Percentiles rank a stretch among this genome's conserved stretches.
phyloP scores from a whole-genome alignment of 1,140 invertebrate genomes.

The Pogonognathellus flavescens region DNA sequence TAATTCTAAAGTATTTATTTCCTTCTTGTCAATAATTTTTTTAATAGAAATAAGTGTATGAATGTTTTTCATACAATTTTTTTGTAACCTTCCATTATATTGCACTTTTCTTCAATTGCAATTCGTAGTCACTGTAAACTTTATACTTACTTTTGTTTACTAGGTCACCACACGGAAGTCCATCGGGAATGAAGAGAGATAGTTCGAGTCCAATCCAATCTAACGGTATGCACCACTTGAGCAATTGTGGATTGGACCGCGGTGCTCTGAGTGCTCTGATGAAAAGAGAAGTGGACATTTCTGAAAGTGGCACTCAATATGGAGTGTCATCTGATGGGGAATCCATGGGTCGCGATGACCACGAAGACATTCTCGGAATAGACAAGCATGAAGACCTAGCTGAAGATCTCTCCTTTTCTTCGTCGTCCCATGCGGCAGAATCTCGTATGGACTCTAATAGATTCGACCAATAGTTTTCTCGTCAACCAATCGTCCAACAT shows the following conservation, averaged over 20 bases:
- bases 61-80: too few relatives aligned
- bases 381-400: conserved; percentile 65
- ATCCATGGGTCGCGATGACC: conserved; percentile 60
- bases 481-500: conserved; percentile 39
- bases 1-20: neutral
- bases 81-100: too few relatives aligned
- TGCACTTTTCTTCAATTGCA: too few relatives aligned
- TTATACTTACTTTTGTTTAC: neutral
- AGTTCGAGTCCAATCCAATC: conserved; percentile 57
- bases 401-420: conserved; percentile 66
- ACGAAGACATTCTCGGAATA: conserved; percentile 58
- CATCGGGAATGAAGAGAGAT: conserved; percentile 61
- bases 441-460: conserved; percentile 55
- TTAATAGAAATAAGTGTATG: too few relatives aligned
- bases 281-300: conserved; percentile 62
- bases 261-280: conserved; percentile 58
- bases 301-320: conserved; percentile 59
- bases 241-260: conserved; percentile 49
- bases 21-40: too few relatives aligned
- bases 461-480: conserved; percentile 63
- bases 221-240: conserved; percentile 56
- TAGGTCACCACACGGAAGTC: conserved; percentile 65
- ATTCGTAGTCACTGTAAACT: too few relatives aligned
- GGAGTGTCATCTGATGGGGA: conserved; percentile 65
- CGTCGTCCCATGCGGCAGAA: conserved; percentile 60